phyloP scores from a whole-genome alignment of 2,113 vertebrate genomes.

The Serilophus lunatus region DNA sequence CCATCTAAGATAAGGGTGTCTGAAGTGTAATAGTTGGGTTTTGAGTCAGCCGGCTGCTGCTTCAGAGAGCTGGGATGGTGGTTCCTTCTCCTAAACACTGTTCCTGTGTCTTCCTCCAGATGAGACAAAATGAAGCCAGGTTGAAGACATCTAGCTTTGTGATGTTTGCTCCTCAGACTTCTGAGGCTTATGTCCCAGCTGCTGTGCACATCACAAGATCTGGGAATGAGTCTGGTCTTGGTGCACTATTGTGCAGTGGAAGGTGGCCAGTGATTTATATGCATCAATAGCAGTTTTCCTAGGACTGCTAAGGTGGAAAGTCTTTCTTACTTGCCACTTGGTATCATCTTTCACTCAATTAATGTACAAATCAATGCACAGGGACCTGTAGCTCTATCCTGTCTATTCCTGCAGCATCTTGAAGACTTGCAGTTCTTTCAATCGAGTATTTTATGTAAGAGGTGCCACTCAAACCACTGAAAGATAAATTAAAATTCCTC shows the following conservation, averaged over 20 bases:
- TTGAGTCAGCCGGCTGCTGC: background rate
- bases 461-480: background rate
- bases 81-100: background rate
- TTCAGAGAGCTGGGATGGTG: background rate
- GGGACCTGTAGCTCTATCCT: background rate
- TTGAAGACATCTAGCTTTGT: background rate
- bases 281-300: background rate
- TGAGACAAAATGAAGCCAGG: background rate
- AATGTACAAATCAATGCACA: background rate
- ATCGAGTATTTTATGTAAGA: background rate
- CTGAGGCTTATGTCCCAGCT: background rate
- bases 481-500: background rate
- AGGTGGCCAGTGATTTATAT: background rate
- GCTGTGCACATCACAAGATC: background rate
- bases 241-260: accelerated
- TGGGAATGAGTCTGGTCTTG: background rate
- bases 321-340: background rate
- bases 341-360: background rate
- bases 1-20: background rate
- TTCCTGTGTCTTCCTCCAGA: background rate
- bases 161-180: background rate
- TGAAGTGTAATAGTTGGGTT: background rate
- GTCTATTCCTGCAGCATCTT: background rate
- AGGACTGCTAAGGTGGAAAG: background rate
- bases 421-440: background rate